phyloP scores from a whole-genome alignment of 1,140 invertebrate species.

The Dendrolimus kikuchii region DNA sequence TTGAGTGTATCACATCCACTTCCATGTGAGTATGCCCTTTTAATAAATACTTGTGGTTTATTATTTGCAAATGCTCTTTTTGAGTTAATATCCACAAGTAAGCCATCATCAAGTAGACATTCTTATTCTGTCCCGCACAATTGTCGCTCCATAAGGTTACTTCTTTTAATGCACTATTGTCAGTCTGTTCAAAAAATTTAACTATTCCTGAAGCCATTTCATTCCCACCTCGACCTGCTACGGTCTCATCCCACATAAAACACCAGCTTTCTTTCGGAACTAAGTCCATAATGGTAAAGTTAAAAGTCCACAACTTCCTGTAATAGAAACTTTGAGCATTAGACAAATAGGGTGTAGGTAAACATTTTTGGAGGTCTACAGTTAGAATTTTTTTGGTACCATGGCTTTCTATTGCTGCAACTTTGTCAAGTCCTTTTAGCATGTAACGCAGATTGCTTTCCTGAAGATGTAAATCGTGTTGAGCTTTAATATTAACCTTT shows the following conservation, averaged over 20 bases:
- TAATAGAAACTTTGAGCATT: slow-evolving; percentile 9
- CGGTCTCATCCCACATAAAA: slow-evolving; percentile 13
- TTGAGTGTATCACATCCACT: slow-evolving; percentile 9
- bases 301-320: slow-evolving; percentile 12
- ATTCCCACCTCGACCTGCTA: slow-evolving; percentile 8
- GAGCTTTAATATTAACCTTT: slow-evolving; percentile 10
- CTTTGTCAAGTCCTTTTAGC: slow-evolving; percentile 10
- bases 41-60: slow-evolving; percentile 11
- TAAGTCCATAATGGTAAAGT: slow-evolving; percentile 11
- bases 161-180: slow-evolving; percentile 2
- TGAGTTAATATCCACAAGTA: slow-evolving; percentile 5
- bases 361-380: slow-evolving; percentile 14
- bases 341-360: slow-evolving; percentile 9
- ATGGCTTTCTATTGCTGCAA: slow-evolving; percentile 7
- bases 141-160: slow-evolving; percentile 5
- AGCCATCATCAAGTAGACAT: slow-evolving; percentile 3
- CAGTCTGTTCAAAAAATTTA: slow-evolving; percentile 5
- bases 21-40: slow-evolving; percentile 8
- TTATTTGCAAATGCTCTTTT: slow-evolving; percentile 7
- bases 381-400: slow-evolving; percentile 13
- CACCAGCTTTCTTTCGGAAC: too few relatives aligned
- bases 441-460: slow-evolving; percentile 7
- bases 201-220: slow-evolving; percentile 7
- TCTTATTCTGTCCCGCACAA: slow-evolving; percentile 5
- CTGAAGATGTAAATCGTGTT: slow-evolving; percentile 11